Base-by-base conservation (phyloP, 2,797 vertebrate genomes). In the Echiichthys vipera region DNA sequence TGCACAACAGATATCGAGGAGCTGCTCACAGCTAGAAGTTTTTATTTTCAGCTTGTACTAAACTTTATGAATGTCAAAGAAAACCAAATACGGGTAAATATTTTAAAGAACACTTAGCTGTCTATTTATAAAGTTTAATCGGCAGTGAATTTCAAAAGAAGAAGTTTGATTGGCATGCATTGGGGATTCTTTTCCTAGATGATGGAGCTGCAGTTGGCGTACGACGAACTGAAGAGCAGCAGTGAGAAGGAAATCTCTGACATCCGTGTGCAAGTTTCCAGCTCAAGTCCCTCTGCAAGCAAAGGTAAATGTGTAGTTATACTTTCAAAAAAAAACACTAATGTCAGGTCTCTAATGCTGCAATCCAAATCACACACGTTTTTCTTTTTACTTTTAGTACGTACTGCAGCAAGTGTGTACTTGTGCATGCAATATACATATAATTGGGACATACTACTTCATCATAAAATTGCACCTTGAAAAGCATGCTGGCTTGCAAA, bases 181-280 rank as follows among this genome's bases (percentile, higher is more conserved):
- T 20, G 27, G n/a, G n/a, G n/a, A n/a, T n/a, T n/a, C n/a, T n/a
- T n/a, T n/a, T 79, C 64, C 34, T 69, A 97, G 95, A 70, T 94
- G 57, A 86, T 82, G 45, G 88, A 85, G 18, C 80, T 92, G 2
- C 90, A 92, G 56, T 40, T 5, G 0, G 75, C 84, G 0, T 85
- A 84, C 40, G 70, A 89, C 57, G 89, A 93, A 49, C 71, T 93
- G 73, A 92, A 91, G 83, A 80, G 68, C 59, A 85, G 58, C 64
- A 94, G 91, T 50, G 88, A 93, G 55, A 91, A 84, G 39, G 74
- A 94, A 74, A 69, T 77, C 55, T 62, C 64, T 17, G 80, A 51
- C 55, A 67, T 92, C 46, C 89, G 74, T 32, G 56, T 67, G 25
- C 88, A 89, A 71, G 69, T 84, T 39, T 69, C 84, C 34, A 75